Evolutionary conservation across 2,888 invertebrate genomes (phyloP), one percentile per base, ranked within the genome.

Genomic region (Drosophila infuscata): DNA sequence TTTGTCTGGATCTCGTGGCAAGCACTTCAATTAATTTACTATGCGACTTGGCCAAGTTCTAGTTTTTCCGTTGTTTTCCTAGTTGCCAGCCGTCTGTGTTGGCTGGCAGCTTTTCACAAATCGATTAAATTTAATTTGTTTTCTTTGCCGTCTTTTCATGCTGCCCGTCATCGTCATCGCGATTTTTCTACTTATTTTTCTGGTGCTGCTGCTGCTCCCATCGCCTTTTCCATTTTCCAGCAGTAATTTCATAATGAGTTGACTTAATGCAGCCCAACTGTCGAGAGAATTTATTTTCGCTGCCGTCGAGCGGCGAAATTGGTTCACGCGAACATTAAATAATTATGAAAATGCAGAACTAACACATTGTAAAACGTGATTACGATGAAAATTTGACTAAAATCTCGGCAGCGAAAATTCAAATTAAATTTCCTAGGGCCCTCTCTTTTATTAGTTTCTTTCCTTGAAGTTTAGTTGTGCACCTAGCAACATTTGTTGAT

Each of bases 81-180:
- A 36, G 61, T 59, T 60, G 59, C 32, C 49, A 33, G 52, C 53
- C 20, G 20, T 51, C 43, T 63, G 54, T 54, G 54, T 41, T 62
- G 36, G 36, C 61, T 81, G 81, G 60, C 73, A 76, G 81, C 73
- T 71, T 83, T 81, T 82, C 76, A 83, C 84, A 89, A 89, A 88
- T 89, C 90, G 90, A 88, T 89, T 89, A 89, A 87, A 87, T 89
- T 88, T 89, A 88, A 89, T 87, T 89, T 89, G 87, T 88, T 88
- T 89, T 86, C 83, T 79, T 81, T 81, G 76, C 72, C 80, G 83
- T 59, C 78, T 74, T 80, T 80, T 76, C 71, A 58, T 71, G 70
- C 77, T 71, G 66, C 61, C 76, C 70, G 70, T 73, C 80, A 82
- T 59, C 65, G 65, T 41, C 70, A 67, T 59, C 61, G 60, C 59